Base-by-base conservation (phyloP, 2,797 vertebrate species). In the Channa striata region DNA sequence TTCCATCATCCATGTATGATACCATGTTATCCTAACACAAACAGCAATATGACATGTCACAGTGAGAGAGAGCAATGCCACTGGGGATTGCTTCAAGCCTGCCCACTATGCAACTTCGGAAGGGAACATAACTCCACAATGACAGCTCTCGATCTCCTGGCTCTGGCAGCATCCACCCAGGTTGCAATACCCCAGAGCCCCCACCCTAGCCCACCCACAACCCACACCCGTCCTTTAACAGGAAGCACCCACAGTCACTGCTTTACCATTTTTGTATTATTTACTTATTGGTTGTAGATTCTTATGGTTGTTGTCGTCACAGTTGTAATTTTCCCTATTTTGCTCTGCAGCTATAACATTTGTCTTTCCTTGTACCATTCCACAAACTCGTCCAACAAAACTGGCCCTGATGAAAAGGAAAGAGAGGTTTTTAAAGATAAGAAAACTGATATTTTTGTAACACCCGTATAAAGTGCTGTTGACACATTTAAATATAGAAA, bases 291-390 rank as follows among this genome's bases (percentile, higher is more conserved):
- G 84, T 91, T 89, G 89, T 90, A 78, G 89, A 85, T 90, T 86
- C 84, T 92, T 92, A 93, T 92, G 89, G 95, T 93, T 90, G 94
- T 95, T 92, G 93, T 94, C 94, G 94, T 96, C 95, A 95, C 95
- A 94, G 96, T 94, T 95, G 85, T 77, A 49, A 81, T 83, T 81
- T 71, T 78, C 73, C 54, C 60, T 59, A 39, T 78, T 83, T 64
- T 89, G 91, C 91, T 82, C 82, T 88, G 88, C 83, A 91, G 92
- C 95, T 98, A 99, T 89, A 96, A 97, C 96, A 97, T 98, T 92
- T 98, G 96, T 84, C 97, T 95, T 91, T 98, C 97, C 94, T 99
- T 99, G 95, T 99, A 97, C 98, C 98, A 99, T 89, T 99, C 98
- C 94, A 99, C 98, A 94, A 99, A 99, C 87, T 99, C 98, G 82